Base-by-base conservation (phyloP, 2,113 vertebrate species). In the Syngnathus floridae region DNA sequence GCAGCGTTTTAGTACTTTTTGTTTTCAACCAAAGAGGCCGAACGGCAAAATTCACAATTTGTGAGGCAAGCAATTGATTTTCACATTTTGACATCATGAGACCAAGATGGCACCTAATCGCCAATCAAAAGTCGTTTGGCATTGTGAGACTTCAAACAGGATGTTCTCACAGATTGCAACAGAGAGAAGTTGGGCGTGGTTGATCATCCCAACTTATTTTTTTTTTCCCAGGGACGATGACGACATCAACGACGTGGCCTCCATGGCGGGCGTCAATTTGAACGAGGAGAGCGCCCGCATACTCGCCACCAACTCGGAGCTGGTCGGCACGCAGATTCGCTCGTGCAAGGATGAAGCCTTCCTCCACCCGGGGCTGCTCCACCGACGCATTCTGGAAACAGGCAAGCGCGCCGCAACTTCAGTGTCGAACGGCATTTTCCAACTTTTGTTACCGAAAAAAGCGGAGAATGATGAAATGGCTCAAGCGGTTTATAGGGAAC, bases 261-360 rank as follows among this genome's bases (percentile, higher is more conserved):
- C 92, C 66, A 93, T 95, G 93, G 93, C 92, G 31, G 93, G 94
- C 0, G 91, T 95, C 66, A 95, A 95, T 78, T 88, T 94, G 70
- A 92, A 87, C 26, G 94, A 95, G 83, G 92, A 95, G 84, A 95
- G 89, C 51, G 94, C 92, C 7, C 88, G 90, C 69, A 93, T 95
- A 82, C 76, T 94, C 71, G 93, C 93, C 45, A 87, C 91, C 79
- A 93, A 91, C 87, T 94, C 93, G 0, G 91, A 93, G 68, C 80
- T 95, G 66, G 91, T 93, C 74, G 93, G 93, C 63, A 92, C 89
- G 4, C 92, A 94, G 65, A 91, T 92, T 43, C 91, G 92, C 65
- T 93, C 93, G 9, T 94, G 93, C 82, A 93, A 92, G 83, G 93
- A 94, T 21, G 93, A 95, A 72, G 90, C 92, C 65, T 95, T 95